Conservation (phyloP, 2,797 vertebrate genomes). For the Hephaestus fuliginosus region DNA sequence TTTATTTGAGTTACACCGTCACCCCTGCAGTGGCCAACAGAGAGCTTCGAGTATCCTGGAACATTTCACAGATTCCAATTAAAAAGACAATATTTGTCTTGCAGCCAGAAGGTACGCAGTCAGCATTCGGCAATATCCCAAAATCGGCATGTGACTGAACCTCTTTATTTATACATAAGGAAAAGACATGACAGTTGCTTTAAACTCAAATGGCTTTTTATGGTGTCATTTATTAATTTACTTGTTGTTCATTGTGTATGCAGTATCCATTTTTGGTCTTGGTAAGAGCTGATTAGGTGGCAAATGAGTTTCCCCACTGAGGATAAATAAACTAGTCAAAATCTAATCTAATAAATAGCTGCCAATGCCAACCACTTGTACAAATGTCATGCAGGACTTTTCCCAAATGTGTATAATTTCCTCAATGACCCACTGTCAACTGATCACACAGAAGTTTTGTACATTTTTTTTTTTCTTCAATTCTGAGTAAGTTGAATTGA, state of each 20-base stretch:
- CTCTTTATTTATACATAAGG: not conserved
- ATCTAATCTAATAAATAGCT: not conserved
- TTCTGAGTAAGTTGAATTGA: not conserved
- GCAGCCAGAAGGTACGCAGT: not conserved
- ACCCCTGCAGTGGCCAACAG: not conserved
- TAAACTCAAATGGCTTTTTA: not conserved
- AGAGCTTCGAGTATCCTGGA: not conserved
- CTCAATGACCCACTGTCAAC: not conserved
- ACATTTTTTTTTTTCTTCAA: not conserved
- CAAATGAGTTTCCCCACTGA: too few species aligned
- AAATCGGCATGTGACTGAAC: not conserved
- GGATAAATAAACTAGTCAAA: too few species aligned
- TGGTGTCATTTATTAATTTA: too few species aligned
- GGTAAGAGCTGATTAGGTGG: too few species aligned
- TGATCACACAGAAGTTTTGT: not conserved
- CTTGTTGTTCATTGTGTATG: too few species aligned
- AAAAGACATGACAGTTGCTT: slow-evolving; percentile 1
- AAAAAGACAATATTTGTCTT: slow-evolving; percentile 21
- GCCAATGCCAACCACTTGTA: not conserved
- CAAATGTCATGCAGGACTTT: not conserved
- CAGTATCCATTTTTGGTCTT: too few species aligned
- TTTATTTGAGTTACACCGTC: slow-evolving; percentile 29
- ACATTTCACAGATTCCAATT: slow-evolving; percentile 41
- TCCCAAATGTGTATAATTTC: not conserved
- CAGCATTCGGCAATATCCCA: slow-evolving; percentile 2